Evolutionary conservation across 2,888 invertebrate genomes (phyloP).

Genomic region (Phoenoteleia sp.): DNA sequence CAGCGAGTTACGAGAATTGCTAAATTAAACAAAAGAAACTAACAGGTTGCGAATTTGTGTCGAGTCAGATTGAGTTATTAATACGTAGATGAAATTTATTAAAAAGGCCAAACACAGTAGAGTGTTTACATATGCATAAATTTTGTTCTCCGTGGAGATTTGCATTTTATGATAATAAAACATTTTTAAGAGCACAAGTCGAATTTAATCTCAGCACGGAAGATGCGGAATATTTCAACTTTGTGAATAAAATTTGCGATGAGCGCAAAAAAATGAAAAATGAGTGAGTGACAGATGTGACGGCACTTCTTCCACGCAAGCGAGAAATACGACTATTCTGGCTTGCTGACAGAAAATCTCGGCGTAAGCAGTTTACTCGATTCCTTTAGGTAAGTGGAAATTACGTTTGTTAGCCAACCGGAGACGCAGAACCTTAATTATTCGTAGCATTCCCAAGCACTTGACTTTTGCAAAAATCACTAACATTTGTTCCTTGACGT

Average conservation of each 20-base stretch:
- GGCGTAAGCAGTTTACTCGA: slow-evolving; percentile 65
- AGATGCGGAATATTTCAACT: slow-evolving; percentile 51
- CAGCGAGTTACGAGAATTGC: too few relatives aligned
- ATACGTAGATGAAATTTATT: slow-evolving; percentile 48
- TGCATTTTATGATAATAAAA: slow-evolving; percentile 57
- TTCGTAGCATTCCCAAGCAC: slow-evolving; percentile 29
- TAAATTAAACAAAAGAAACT: too few relatives aligned
- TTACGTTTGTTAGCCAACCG: slow-evolving; percentile 51
- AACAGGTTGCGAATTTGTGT: background rate
- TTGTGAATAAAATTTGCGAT: slow-evolving; percentile 60
- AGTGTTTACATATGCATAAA: slow-evolving; percentile 47
- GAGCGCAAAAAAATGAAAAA: slow-evolving; percentile 38
- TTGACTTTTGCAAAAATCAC: slow-evolving; percentile 28
- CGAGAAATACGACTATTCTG: slow-evolving; percentile 61
- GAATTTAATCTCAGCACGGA: slow-evolving; percentile 52
- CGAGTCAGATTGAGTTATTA: slow-evolving; percentile 40
- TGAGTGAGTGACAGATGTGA: slow-evolving; percentile 59
- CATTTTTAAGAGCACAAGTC: slow-evolving; percentile 53
- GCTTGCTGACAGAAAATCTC: slow-evolving; percentile 65
- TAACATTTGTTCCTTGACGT: slow-evolving; percentile 37
- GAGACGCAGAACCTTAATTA: slow-evolving; percentile 57
- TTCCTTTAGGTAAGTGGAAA: slow-evolving; percentile 65
- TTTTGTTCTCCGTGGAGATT: background rate
- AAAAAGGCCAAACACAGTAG: slow-evolving; percentile 17
- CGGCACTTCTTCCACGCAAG: slow-evolving; percentile 51